Evolutionary conservation across 2,888 invertebrate genomes (phyloP).

Genomic region (Erannis defoliaria): DNA sequence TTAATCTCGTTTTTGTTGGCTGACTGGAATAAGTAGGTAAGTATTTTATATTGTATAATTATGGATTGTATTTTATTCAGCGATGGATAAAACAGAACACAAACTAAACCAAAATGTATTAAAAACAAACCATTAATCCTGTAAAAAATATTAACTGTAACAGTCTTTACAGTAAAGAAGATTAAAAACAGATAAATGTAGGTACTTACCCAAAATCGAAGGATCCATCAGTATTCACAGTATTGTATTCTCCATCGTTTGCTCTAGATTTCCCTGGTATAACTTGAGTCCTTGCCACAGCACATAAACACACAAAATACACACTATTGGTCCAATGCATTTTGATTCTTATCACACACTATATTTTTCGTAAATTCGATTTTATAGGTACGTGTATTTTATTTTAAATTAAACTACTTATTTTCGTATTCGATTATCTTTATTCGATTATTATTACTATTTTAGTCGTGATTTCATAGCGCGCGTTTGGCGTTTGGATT

Average conservation of each 20-base stretch:
- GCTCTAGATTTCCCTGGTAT: conserved; percentile 79
- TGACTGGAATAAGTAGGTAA: too few relatives aligned
- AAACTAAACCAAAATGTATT: too few relatives aligned
- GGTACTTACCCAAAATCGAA: conserved; percentile 89
- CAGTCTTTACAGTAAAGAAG: too few relatives aligned
- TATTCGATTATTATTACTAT: conserved; percentile 22
- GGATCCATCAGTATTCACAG: conserved; percentile 90
- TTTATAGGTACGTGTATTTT: conserved; percentile 23
- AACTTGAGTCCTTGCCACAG: conserved; percentile 74
- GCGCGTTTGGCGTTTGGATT: conserved; percentile 57
- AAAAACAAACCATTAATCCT: too few relatives aligned
- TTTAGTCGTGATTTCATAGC: conserved; percentile 56
- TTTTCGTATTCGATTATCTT: conserved; percentile 37
- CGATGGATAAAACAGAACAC: too few relatives aligned
- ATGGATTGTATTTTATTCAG: too few relatives aligned
- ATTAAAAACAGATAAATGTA: background rate
- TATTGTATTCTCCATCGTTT: conserved; percentile 88
- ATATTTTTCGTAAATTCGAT: background rate
- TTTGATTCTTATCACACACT: conserved; percentile 39
- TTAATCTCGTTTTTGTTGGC: too few relatives aligned
- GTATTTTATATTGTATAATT: too few relatives aligned
- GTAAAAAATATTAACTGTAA: too few relatives aligned
- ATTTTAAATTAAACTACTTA: conserved; percentile 33
- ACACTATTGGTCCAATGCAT: conserved; percentile 76
- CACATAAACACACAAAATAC: conserved; percentile 73